Evolutionary conservation across 2,888 invertebrate genomes (phyloP), one percentile per base, ranked within the genome.

Genomic region (Erebia ligea): DNA sequence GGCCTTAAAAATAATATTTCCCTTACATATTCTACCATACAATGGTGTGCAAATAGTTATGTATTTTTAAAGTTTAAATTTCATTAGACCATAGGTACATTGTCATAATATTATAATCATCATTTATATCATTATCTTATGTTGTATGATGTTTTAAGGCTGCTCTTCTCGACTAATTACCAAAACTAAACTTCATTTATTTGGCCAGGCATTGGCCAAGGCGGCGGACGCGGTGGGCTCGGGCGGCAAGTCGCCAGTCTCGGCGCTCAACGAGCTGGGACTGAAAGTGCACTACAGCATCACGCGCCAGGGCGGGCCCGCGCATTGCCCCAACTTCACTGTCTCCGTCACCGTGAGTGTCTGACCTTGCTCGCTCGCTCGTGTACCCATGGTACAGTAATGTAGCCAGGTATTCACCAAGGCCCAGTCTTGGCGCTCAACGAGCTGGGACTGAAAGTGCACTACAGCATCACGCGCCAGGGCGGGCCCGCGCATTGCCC

Each of bases 281-380:
- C 95, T 97, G 45, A 96, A 96, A 34, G 95, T 98, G 17, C 93
- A 95, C 69, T 98, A 98, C 86, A 94, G 95, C 76, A 94, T 97
- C 75, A 94, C 97, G 69, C 65, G 67, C 9, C 96, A 97, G 88
- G 95, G 95, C 25, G 98, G 98, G 0, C 98, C 98, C 0, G 96
- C 97, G 11, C 98, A 98, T 90, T 96, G 97, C 64, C 98, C 98
- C 0, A 94, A 96, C 79, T 98, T 98, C 90, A 96, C 96, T 15
- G 96, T 50, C 15, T 50, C n/a, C 2, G 50, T 50, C n/a, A 50
- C 50, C 0, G 48, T 48, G 50, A 50, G 50, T 50, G 15, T 50
- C 50, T n/a, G n/a, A 50, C 15, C 5, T 50, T 50, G 50, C 6
- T 34, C 34, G 34, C 34, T 34, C 34, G 5, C 34, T 6, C 34